Evolutionary conservation across 2,888 invertebrate genomes (phyloP), one percentile per base, ranked within the genome.

Genomic region (Helobdella robusta): DNA sequence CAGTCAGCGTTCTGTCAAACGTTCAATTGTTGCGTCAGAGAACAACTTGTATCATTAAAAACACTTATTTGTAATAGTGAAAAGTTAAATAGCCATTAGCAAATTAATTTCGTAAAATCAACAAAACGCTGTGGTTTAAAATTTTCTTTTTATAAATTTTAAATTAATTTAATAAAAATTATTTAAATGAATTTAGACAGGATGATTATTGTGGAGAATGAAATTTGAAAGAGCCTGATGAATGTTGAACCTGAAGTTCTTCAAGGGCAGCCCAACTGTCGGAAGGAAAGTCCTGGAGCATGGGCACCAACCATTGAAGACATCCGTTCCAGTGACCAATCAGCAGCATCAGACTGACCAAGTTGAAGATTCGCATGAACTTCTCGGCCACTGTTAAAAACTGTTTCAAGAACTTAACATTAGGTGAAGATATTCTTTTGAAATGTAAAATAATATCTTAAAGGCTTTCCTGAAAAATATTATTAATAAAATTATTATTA

Each of bases 291-390:
- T 93, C 94, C 84, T 95, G 94, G 25, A 97, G 86, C 91, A 94
- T 94, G 77, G 95, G 95, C 79, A 95, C 92, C 79, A 97, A 86
- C 83, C 95, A 95, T 83, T 95, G 95, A 75, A 95, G 85, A 83
- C 95, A 95, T 74, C 95, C 95, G 77, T 93, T 94, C 95, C 95
- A 97, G 83, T 95, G 95, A 71, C 95, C 95, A 80, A 97, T 92
- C 75, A 97, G 86, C 76, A 97, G 86, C 94, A 97, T 95, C 90
- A 95, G 91, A 83, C 93, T 93, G 83, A 95, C 93, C 79, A 95
- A 85, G 85, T 97, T 95, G 87, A 95, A 94, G 84, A 97, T 95
- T 84, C 95, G 86, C 94, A 97, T 94, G 84, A 95, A 95, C 79
- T 95, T 63, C 25, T 52, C 63, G n/a, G 63, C 63, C 20, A 63